phyloP scores from a whole-genome alignment of 2,888 invertebrate genomes.

The Dynastes grantii region DNA sequence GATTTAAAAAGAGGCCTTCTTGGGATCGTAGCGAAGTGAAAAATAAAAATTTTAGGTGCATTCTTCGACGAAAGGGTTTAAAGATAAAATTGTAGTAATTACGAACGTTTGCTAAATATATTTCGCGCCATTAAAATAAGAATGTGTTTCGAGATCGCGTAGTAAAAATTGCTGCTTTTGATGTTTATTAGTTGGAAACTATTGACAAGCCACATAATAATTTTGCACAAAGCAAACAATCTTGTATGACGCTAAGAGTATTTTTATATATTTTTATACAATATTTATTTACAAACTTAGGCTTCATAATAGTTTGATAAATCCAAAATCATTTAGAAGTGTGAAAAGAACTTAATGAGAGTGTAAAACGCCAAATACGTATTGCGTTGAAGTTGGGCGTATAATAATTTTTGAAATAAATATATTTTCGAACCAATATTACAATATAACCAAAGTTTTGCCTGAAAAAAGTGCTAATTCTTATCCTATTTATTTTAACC shows the following conservation, averaged over 20 bases:
- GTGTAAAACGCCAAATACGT: no score
- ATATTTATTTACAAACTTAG: neutral
- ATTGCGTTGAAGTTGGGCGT: no score
- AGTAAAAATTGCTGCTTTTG: neutral
- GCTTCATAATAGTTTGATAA: no score
- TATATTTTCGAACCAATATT: no score
- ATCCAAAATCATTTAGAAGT: no score
- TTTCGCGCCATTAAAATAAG: constrained; percentile 1
- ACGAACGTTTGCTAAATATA: neutral
- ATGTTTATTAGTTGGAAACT: neutral
- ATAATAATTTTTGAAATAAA: no score
- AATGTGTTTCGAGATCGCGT: neutral
- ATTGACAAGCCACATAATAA: neutral
- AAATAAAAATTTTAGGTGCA: constrained; percentile 31
- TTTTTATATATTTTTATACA: neutral
- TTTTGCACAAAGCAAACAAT: neutral
- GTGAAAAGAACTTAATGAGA: no score
- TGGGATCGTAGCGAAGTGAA: constrained; percentile 2
- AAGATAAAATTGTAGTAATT: constrained; percentile 8
- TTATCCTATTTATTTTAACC: no score
- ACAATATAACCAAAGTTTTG: no score
- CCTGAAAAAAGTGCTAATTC: no score
- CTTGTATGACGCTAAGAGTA: neutral
- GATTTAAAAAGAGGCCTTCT: constrained; percentile 14
- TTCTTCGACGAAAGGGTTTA: constrained; percentile 14